phyloP scores from a whole-genome alignment of 2,888 invertebrate species.

The Papilio gigon region DNA sequence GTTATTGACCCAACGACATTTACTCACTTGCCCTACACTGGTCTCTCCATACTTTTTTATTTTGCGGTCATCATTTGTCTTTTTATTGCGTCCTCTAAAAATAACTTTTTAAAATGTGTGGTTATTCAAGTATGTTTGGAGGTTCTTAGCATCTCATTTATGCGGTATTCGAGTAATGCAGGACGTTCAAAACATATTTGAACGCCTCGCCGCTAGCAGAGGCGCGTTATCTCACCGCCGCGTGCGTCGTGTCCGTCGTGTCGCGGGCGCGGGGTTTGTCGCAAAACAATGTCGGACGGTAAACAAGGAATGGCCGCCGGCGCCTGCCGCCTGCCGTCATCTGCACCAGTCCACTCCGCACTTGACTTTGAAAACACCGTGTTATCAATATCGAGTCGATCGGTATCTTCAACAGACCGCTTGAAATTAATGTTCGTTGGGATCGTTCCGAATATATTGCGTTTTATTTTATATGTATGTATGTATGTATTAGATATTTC shows the following conservation, averaged over 20 bases:
- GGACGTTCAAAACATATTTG: not conserved
- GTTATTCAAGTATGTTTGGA: not conserved
- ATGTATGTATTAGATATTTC: too few species aligned
- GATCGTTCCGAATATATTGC: too few species aligned
- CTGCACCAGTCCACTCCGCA: not conserved
- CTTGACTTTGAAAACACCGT: not conserved
- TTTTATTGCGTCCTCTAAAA: not conserved
- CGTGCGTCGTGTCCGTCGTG: not conserved
- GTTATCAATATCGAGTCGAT: not conserved
- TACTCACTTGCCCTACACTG: not conserved
- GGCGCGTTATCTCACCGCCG: not conserved
- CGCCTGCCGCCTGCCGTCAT: not conserved
- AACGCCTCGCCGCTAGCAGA: not conserved
- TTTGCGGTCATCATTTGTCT: too few species aligned
- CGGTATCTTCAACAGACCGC: not conserved
- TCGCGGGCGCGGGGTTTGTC: not conserved
- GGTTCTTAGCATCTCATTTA: not conserved
- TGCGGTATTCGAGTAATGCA: too few species aligned
- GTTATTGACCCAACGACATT: conserved; percentile 3
- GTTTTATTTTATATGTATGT: too few species aligned
- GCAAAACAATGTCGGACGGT: not conserved
- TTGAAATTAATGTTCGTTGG: too few species aligned
- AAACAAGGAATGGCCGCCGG: too few species aligned
- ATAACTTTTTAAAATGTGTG: too few species aligned
- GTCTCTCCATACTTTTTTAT: not conserved